Evolutionary conservation across 2,888 invertebrate genomes (phyloP), one percentile per base, ranked within the genome.

Genomic region (Anticlea derivata): DNA sequence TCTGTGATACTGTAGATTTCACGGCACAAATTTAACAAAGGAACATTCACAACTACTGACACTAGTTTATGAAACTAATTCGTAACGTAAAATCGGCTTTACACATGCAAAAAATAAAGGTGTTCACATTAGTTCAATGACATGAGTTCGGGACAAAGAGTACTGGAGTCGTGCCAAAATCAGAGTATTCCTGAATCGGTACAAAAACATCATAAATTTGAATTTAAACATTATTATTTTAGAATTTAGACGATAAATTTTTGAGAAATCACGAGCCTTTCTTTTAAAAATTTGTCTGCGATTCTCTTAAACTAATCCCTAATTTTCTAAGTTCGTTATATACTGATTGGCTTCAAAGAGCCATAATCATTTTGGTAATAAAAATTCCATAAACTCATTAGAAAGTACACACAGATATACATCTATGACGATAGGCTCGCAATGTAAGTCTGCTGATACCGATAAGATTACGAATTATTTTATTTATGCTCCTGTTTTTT

Each of bases 111-210:
- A 26, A 66, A 63, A 67, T 56, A 61, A 58, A 64, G 58, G 58
- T 55, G 60, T 56, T 53, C 41, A 55, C 59, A 68, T 55, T 64
- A 63, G 86, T 83, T 85, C 87, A 82, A 73, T 80, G 82, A 83
- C 84, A 78, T 69, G 68, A 63, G 69, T 73, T 70, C 71, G 68
- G 72, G 70, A 83, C 4, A 17, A 76, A 70, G 66, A 55, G 56
- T 51, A 55, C 76, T 86, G 87, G 86, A 56, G 47, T 11, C 17
- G 47, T 73, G 86, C 87, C 87, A 87, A 73, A 65, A 70, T 44
- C 58, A 65, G 75, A 73, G 70, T 73, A 76, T 75, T 73, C 75
- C 63, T 65, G 69, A 75, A 72, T 74, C 59, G 62, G 60, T 75
- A 66, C 60, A 65, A 73, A 76, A 73, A 71, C 63, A 65, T 60